These are phyloP conservation scores for Procambarus virginalis DNA, from an alignment of 1,140 invertebrate genomes.

Conservation along the genomic window DNA sequence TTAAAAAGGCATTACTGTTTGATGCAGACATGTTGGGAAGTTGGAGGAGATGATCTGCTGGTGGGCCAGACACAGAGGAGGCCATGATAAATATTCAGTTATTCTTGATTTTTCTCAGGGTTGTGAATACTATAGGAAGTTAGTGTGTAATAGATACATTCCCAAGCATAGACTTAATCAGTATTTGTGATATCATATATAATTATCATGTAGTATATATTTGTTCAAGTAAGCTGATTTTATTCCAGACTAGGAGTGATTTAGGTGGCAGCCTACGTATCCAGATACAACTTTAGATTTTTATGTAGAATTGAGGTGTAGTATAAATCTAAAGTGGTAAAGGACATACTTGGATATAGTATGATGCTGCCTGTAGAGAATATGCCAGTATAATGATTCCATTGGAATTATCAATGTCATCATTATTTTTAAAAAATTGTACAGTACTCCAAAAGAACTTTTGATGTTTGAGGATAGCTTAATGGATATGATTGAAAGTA, in stretches of 20 bases:
- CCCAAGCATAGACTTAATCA: slow-evolving; percentile 20
- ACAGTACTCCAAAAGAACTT: slow-evolving; percentile 21
- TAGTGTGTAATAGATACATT: slow-evolving; percentile 26
- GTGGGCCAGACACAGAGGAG: background rate
- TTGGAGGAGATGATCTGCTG: background rate
- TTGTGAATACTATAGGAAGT: background rate
- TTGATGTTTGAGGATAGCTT: background rate
- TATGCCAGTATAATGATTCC: slow-evolving; percentile 15
- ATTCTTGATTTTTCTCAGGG: slow-evolving; percentile 8
- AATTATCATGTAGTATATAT: slow-evolving; percentile 50
- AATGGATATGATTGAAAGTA: slow-evolving; percentile 9
- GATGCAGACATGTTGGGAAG: slow-evolving; percentile 21
- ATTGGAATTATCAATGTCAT: slow-evolving; percentile 29
- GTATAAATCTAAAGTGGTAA: background rate
- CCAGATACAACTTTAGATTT: slow-evolving; percentile 31
- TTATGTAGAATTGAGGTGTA: slow-evolving; percentile 40
- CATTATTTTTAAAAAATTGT: slow-evolving; percentile 34
- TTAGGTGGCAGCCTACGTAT: slow-evolving; percentile 39
- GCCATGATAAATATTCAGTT: slow-evolving; percentile 11
- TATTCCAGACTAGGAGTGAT: slow-evolving; percentile 27
- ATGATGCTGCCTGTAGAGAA: slow-evolving; percentile 53
- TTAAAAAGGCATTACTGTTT: slow-evolving; percentile 17
- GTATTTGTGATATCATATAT: slow-evolving; percentile 57
- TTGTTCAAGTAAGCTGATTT: slow-evolving; percentile 4
- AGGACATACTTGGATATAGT: slow-evolving; percentile 31